Evolutionary conservation across 2,113 vertebrate genomes (phyloP), one percentile per base, ranked within the genome.

Genomic region (Oenanthe oenanthe): DNA sequence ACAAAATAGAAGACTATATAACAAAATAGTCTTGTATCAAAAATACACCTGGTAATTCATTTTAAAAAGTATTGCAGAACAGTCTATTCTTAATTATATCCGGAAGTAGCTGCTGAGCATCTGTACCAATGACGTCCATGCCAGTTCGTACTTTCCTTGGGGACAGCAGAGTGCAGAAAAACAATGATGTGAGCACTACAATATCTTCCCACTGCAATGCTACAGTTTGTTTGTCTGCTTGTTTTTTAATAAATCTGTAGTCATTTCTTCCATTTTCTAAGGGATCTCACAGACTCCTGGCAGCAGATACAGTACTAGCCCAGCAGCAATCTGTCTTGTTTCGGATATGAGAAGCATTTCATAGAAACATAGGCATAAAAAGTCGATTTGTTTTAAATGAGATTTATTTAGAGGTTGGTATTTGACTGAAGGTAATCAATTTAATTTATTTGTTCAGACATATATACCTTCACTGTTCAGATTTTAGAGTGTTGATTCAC

Each of bases 171-270:
- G 65, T 0, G 0, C 65, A 91, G 88, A 54, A 89, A 95, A 96
- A 72, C 82, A 96, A 66, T 63, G 72, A 89, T 85, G n/a, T 36
- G 63, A 84, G 72, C 92, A 34, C 63, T 88, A 68, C 65, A 93
- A 42, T 96, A 85, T 75, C 93, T 80, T 90, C 73, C 66, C 18
- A 73, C 76, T 89, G 51, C 40, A 81, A 75, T 34, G 31, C n/a
- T 45, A 32, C 68, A 11, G 7, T 68, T 93, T 90, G 75, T 80
- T 85, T 96, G 28, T 45, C 26, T 70, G 16, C 29, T 88, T 73
- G 26, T 32, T 62, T 91, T 94, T 96, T 91, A 93, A 94, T 96
- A 77, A 88, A 91, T 78, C 48, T 68, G 38, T 61, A 85, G 36
- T 72, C 79, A 74, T 86, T 91, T 92, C 63, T 87, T 92, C 56